Evolutionary conservation across 2,113 vertebrate species (phyloP), one percentile per base, ranked within the genome.

Genomic region (Egretta garzetta): DNA sequence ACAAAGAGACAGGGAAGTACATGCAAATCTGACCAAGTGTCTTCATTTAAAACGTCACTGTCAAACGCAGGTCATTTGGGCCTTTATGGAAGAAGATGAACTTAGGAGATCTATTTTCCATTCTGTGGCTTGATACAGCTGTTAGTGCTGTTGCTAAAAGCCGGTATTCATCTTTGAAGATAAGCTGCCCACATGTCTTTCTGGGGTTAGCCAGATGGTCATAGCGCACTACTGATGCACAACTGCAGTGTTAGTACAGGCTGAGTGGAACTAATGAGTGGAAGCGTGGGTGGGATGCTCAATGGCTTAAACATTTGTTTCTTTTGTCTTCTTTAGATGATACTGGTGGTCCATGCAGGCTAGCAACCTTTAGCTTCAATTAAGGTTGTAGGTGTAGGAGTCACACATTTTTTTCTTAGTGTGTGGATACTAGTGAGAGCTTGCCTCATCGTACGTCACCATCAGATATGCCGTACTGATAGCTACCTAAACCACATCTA

Each of bases 231-330:
- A 22, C 81, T n/a, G 74, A n/a, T 47, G 62, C 81, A 82, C 74
- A 90, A 70, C 91, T 49, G 84, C 73, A 62, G 58, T 66, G 88
- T 95, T 94, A 96, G 93, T 17, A 66, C 73, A 92, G 92, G 30
- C 93, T 92, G 85, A 76, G 90, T 95, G 95, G 93, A 96, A 96
- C 97, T 94, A 95, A 95, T 86, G 92, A 86, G 79, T 80, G 84
- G 58, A 56, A 88, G 92, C 0, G 82, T 95, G 93, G 92, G 92
- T 94, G 96, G 96, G 79, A 83, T 80, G 88, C 92, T 96, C 85
- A 97, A 94, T 88, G 79, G 67, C 79, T 97, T 94, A 86, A 97
- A 88, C 90, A 93, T 88, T 94, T 92, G 95, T 56, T 91, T 64
- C 66, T 85, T 79, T 85, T 59, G 58, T 6, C 77, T 70, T 64